phyloP scores from a whole-genome alignment of 2,113 vertebrate genomes.

The Eidolon helvum region DNA sequence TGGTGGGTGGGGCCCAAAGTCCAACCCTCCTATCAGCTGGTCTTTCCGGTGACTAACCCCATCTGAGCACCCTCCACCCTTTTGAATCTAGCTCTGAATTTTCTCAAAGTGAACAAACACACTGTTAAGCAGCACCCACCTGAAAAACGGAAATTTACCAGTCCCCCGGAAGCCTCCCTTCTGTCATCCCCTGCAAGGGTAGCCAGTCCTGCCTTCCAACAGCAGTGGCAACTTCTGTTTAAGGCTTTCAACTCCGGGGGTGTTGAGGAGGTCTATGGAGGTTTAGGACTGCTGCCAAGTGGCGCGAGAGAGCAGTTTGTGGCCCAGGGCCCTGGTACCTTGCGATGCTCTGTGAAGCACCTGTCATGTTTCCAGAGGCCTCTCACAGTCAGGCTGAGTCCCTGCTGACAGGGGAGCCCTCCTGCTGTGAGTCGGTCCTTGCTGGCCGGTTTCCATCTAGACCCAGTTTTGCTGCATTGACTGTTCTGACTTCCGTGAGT shows the following conservation, averaged over 20 bases:
- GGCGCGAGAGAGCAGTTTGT: neutral
- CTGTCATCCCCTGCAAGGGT: neutral
- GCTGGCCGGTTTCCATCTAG: neutral
- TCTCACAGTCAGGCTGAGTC: neutral
- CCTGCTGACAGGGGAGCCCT: neutral
- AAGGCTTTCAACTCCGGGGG: neutral
- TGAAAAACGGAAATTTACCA: neutral
- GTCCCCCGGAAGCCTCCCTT: neutral
- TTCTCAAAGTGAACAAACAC: neutral
- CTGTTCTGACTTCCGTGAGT: neutral
- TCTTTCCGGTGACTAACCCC: neutral
- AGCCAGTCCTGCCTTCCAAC: neutral
- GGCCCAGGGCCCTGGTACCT: neutral
- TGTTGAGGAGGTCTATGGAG: neutral
- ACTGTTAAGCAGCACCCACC: neutral
- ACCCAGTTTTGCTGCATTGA: neutral
- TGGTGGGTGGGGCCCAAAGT: neutral
- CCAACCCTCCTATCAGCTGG: neutral
- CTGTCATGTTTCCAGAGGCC: neutral
- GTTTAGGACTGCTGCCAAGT: neutral
- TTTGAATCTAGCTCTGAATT: slow-evolving; percentile 7
- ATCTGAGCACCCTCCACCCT: neutral
- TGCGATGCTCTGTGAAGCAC: neutral
- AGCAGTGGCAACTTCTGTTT: neutral
- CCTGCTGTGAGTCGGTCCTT: neutral